phyloP scores from a whole-genome alignment of 1,140 invertebrate genomes.

The Arctopsyche grandis region DNA sequence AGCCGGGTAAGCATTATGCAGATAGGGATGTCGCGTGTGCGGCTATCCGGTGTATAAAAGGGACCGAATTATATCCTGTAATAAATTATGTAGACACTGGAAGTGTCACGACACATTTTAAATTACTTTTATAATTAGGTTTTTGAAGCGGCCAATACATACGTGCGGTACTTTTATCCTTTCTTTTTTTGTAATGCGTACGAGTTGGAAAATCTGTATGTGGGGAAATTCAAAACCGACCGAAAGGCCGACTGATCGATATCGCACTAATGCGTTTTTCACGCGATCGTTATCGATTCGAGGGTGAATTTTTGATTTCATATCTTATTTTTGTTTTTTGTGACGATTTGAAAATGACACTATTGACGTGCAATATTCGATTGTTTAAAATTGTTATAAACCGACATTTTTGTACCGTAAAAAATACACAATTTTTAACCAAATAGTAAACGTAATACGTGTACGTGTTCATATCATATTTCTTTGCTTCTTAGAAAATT shows the following conservation, averaged over 20 bases:
- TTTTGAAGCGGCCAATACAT: neutral
- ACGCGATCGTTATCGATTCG: neutral
- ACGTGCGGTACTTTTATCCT: neutral
- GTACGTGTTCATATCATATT: no score
- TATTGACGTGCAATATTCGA: no score
- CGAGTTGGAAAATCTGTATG: no score
- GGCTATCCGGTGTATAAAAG: constrained; percentile 27
- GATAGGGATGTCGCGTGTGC: constrained; percentile 29
- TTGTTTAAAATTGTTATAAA: no score
- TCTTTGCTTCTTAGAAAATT: no score
- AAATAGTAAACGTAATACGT: no score
- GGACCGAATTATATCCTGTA: constrained; percentile 31
- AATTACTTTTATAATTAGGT: constrained; percentile 44
- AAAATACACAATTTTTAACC: no score
- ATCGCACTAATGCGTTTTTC: constrained; percentile 16
- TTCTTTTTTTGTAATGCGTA: no score
- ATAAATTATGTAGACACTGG: constrained; percentile 36
- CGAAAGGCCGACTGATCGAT: constrained; percentile 1
- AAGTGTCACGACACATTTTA: constrained; percentile 41
- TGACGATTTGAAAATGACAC: no score
- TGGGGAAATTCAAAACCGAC: neutral
- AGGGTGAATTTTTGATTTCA: no score
- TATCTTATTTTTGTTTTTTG: no score
- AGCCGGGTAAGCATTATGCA: constrained; percentile 29
- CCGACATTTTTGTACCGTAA: no score